Evolutionary conservation across 2,113 vertebrate genomes (phyloP), one percentile per base, ranked within the genome.

Genomic region (Desmodus rotundus): DNA sequence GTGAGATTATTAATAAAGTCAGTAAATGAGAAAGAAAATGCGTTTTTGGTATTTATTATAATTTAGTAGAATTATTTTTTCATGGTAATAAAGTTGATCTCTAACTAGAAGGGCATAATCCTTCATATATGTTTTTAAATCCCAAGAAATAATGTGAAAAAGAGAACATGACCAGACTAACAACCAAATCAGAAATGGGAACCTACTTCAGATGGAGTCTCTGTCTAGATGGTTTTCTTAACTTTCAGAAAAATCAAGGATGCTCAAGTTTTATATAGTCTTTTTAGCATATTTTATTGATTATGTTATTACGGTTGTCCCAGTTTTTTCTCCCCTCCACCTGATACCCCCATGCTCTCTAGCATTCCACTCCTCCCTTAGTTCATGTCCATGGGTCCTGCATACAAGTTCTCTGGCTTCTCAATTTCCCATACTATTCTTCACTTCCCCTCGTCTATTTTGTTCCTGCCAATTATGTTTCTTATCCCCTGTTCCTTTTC

Each of bases 41-140:
- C 11, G 74, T 68, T 36, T 88, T 68, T 94, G 43, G 36, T 76
- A 78, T 86, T 76, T 89, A 43, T 84, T 83, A 74, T 84, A 89
- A 84, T 54, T 91, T 95, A 84, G 36, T 78, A 68, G 73, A 87
- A 88, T 90, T 92, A 47, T 58, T 95, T 52, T 80, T 85, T 74
- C 41, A n/a, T 56, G n/a, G 54, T 94, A 63, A 89, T 78, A 94
- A 97, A 67, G 47, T 86, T 91, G 86, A 70, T 82, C 61, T 54
- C 78, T 91, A 81, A 93, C 72, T 77, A 19, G 36, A 81, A 93
- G 84, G 68, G 33, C 50, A 36, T 61, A 82, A 83, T 92, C 77
- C 47, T 22, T 94, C 45, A 81, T 77, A 82, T 17, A 28, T 58
- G 41, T 61, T 95, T 93, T 94, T 89, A 91, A 89, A 89, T 91